Evolutionary conservation across 1,140 invertebrate species (phyloP).

Genomic region (Lamellibrachia luymesi): DNA sequence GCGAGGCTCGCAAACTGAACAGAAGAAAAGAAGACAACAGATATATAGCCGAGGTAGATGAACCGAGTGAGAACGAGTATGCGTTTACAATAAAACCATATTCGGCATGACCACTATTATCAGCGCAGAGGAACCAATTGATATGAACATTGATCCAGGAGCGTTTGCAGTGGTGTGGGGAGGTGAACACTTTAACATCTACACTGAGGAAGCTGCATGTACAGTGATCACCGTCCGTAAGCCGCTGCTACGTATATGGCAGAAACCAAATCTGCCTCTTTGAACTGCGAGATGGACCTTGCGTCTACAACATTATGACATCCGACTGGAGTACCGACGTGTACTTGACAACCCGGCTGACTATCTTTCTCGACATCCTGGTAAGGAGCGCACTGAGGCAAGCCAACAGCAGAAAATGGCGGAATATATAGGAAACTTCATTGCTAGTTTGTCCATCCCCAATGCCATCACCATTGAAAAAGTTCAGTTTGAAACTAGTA

Average conservation of each 20-base stretch:
- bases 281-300: conserved; percentile 10
- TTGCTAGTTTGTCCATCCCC: background rate
- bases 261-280: background rate
- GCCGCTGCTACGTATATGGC: background rate
- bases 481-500: background rate
- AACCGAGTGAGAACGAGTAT: too few species aligned
- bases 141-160: background rate
- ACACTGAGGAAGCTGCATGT: background rate
- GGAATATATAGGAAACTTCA: background rate
- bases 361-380: conserved; percentile 13
- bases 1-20: too few species aligned
- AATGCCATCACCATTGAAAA: background rate
- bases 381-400: background rate
- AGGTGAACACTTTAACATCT: conserved; percentile 21
- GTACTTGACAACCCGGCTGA: conserved; percentile 1
- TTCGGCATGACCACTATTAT: too few species aligned
- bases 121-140: too few species aligned
- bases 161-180: conserved; percentile 17
- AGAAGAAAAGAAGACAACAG: too few species aligned
- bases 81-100: too few species aligned
- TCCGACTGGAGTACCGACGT: background rate
- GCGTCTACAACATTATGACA: background rate
- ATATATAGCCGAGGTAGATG: too few species aligned
- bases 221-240: conserved; percentile 10
- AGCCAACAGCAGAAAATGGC: background rate